Evolutionary conservation across 1,140 invertebrate species (phyloP).

Genomic region (Drosophila burlai): DNA sequence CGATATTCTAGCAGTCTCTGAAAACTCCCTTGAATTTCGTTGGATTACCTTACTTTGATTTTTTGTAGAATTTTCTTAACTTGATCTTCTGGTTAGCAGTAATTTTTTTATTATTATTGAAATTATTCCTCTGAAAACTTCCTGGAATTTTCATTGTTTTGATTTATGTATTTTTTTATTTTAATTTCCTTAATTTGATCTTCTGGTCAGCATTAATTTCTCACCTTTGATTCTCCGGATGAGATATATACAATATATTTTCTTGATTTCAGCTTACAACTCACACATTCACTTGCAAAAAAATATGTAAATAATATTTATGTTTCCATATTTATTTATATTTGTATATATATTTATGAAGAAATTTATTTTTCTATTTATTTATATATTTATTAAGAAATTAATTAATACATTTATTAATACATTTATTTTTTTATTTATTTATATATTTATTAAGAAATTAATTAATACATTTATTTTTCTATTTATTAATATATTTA

Average conservation of each 20-base stretch:
- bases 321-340: not conserved
- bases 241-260: not conserved
- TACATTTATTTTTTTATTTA: not conserved
- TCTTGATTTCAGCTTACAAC: not conserved
- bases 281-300: slow-evolving; percentile 18
- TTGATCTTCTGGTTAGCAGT: too few relatives aligned
- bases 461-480: too few relatives aligned
- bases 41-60: too few relatives aligned
- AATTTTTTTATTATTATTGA: too few relatives aligned
- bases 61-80: too few relatives aligned
- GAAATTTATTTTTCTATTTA: not conserved
- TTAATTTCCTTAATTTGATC: not conserved
- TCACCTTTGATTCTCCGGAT: slow-evolving; percentile 13
- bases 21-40: too few relatives aligned
- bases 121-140: too few relatives aligned
- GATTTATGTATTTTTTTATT: too few relatives aligned
- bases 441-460: not conserved
- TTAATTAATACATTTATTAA: too few relatives aligned
- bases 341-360: not conserved
- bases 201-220: not conserved
- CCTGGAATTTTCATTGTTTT: too few relatives aligned
- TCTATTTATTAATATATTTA: too few relatives aligned
- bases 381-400: not conserved
- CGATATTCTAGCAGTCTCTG: too few relatives aligned
- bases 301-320: slow-evolving; percentile 7